Evolutionary conservation across 2,888 invertebrate species (phyloP).

Genomic region (Drosophila mimica): DNA sequence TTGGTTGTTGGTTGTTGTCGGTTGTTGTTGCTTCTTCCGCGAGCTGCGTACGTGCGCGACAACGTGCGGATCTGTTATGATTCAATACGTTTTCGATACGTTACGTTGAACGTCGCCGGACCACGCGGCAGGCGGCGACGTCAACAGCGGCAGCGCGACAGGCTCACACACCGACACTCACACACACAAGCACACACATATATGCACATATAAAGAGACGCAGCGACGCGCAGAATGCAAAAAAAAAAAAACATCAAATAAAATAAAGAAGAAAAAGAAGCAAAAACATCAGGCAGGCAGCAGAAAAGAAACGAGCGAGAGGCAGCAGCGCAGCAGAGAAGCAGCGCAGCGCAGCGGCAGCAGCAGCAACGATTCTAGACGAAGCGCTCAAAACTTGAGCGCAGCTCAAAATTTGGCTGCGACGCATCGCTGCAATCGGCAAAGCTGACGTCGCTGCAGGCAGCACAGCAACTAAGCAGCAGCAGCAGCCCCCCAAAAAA

Average conservation of each 20-base stretch:
- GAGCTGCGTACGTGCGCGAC: slow-evolving; percentile 84
- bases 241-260: slow-evolving; percentile 28
- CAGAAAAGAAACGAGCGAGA: slow-evolving; percentile 36
- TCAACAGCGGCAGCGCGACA: slow-evolving; percentile 69
- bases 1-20: slow-evolving; percentile 30
- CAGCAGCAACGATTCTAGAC: slow-evolving; percentile 53
- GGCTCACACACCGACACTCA: slow-evolving; percentile 53
- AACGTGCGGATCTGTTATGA: slow-evolving; percentile 84
- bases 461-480: slow-evolving; percentile 11
- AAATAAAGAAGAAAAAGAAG: slow-evolving; percentile 7
- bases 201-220: slow-evolving; percentile 36
- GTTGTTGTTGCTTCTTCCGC: slow-evolving; percentile 75
- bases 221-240: slow-evolving; percentile 70
- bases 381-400: slow-evolving; percentile 55
- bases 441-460: slow-evolving; percentile 30
- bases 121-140: slow-evolving; percentile 70
- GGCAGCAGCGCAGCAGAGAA: slow-evolving; percentile 26
- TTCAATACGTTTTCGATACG: slow-evolving; percentile 82
- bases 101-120: slow-evolving; percentile 73
- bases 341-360: slow-evolving; percentile 5
- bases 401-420: slow-evolving; percentile 48
- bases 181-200: slow-evolving; percentile 22
- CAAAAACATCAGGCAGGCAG: slow-evolving; percentile 15
- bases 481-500: slow-evolving; percentile 21
- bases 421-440: slow-evolving; percentile 55